Base-by-base conservation (phyloP, 2,888 invertebrate species). In the Lymantria dispar region DNA sequence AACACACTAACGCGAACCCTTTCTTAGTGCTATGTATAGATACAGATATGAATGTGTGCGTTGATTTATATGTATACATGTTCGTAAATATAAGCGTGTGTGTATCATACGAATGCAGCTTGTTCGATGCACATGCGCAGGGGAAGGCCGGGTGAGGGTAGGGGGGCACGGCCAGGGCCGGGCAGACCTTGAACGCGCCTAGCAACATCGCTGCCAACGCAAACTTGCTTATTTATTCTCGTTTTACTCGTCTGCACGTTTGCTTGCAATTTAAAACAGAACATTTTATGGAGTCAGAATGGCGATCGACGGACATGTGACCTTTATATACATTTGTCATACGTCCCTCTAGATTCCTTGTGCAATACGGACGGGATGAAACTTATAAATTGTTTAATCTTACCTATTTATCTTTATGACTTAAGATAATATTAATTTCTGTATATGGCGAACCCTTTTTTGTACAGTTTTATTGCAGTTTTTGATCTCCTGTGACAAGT, bases 151-250 rank as follows among this genome's bases (percentile, higher is more conserved):
- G 68, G 54, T 56, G 65, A 64, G 64, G 59, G 70, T 51, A 59
- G 63, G 60, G 71, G 71, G 74, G 78, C 82, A 83, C 64, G 81
- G 84, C 84, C 85, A 85, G 76, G 85, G 85, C 78, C 84, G 78
- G 54, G 64, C 56, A 81, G 87, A 85, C 91, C 90, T 91, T 91
- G 90, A 82, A 75, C 80, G 75, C 80, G 85, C 87, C 76, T 89
- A 87, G 88, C 86, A 91, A 90, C 90, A 84, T 76, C 78, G 73
- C 76, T 75, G 78, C 71, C 78, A 74, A 63, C 75, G 61, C 67
- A 72, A 70, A 71, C 71, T 70, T 58, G 56, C 63, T 81, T 78
- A 81, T 83, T 86, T 88, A 87, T 87, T 87, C 85, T 82, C 81
- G 84, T 84, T 87, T 80, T 67, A 80, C 78, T 78, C 83, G 83